phyloP scores from a whole-genome alignment of 2,113 vertebrate genomes.

The Tetrao urogallus region DNA sequence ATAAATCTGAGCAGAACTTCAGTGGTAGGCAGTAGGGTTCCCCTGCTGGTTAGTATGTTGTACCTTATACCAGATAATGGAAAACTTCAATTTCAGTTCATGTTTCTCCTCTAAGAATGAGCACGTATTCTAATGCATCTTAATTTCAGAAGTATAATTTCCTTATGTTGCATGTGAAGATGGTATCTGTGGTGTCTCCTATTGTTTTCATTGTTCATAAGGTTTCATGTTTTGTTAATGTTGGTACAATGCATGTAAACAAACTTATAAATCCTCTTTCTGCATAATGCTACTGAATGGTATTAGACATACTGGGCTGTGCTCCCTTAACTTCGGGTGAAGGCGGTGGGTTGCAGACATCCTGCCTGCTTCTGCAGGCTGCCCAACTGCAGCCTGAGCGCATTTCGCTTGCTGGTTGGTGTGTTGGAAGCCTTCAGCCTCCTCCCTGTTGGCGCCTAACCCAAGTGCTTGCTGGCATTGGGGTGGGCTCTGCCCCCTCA shows the following conservation, averaged over 20 bases:
- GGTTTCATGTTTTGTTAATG: neutral
- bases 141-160: neutral
- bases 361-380: neutral
- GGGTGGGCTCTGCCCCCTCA: neutral
- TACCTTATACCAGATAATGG: neutral
- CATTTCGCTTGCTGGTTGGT: neutral
- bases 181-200: neutral
- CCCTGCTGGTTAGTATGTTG: neutral
- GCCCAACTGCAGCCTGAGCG: fast-evolving
- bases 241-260: conserved; percentile 11
- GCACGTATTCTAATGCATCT: neutral
- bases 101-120: neutral
- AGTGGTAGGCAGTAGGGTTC: neutral
- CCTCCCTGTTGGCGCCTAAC: neutral
- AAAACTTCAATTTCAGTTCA: neutral
- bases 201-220: neutral
- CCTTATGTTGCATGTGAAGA: neutral
- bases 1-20: neutral
- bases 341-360: neutral
- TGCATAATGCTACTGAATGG: neutral
- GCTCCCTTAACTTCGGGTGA: neutral
- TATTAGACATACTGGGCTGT: neutral
- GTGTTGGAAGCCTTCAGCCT: neutral
- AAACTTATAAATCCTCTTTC: neutral
- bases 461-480: neutral